Evolutionary conservation across 2,888 invertebrate species (phyloP).

Genomic region (Empis livida): DNA sequence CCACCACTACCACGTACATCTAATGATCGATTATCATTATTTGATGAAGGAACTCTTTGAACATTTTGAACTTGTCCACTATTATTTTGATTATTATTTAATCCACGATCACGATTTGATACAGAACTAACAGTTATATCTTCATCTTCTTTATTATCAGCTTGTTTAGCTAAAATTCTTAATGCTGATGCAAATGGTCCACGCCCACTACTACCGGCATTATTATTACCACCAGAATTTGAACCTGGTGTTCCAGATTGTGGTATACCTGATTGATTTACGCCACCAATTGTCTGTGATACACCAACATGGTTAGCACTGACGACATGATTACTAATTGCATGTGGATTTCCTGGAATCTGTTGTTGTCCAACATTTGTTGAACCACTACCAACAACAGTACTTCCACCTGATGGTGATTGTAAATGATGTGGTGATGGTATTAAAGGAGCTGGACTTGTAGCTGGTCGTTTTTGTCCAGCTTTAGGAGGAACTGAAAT

Average conservation of each 20-base stretch:
- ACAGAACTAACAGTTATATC: conserved; percentile 19
- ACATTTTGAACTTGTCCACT: not conserved
- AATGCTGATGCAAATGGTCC: conserved; percentile 85
- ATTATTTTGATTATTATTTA: conserved; percentile 10
- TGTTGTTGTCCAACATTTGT: conserved; percentile 13
- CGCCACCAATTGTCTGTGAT: conserved; percentile 4
- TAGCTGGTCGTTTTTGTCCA: conserved; percentile 33
- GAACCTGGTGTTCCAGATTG: conserved; percentile 17
- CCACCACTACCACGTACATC: conserved; percentile 14
- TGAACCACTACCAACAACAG: conserved; percentile 13
- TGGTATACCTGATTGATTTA: conserved; percentile 23
- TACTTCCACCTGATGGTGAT: conserved; percentile 21
- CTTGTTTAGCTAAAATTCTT: conserved; percentile 82
- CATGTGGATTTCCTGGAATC: conserved; percentile 8
- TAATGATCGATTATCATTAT: conserved; percentile 13
- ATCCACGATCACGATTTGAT: conserved; percentile 14
- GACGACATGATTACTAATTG: conserved; percentile 23
- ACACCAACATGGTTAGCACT: conserved; percentile 25
- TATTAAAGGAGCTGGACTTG: conserved; percentile 33
- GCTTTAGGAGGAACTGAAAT: conserved; percentile 34
- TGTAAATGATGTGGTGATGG: conserved; percentile 32
- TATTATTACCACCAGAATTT: conserved; percentile 27
- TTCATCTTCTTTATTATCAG: conserved; percentile 61
- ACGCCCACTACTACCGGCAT: conserved; percentile 38
- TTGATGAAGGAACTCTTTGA: conserved; percentile 14